phyloP scores from a whole-genome alignment of 2,888 invertebrate species.

The Oasisia sp. region DNA sequence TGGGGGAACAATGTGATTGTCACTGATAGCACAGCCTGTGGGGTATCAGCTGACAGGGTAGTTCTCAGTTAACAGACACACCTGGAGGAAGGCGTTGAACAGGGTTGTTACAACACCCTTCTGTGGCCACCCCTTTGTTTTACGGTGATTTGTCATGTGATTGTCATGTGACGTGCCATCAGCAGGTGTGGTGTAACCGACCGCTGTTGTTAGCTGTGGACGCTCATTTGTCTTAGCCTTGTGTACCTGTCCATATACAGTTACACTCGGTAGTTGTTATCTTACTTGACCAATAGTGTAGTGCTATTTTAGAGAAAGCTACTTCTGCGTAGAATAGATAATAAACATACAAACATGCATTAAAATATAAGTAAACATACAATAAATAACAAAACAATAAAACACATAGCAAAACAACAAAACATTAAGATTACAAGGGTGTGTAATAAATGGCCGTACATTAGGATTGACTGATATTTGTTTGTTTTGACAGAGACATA shows the following conservation, averaged over 20 bases:
- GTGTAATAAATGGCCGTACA: no score
- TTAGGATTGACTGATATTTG: no score
- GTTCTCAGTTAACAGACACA: neutral
- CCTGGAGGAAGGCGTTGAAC: neutral
- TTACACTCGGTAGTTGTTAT: no score
- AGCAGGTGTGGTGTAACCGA: neutral
- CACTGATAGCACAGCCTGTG: neutral
- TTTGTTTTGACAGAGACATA: conserved; percentile 3
- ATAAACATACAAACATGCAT: no score
- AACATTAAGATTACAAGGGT: no score
- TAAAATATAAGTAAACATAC: no score
- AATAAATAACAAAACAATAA: no score
- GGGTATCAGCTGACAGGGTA: neutral
- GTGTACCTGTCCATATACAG: neutral
- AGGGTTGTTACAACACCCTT: neutral
- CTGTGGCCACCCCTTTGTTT: neutral
- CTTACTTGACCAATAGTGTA: no score
- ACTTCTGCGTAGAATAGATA: no score
- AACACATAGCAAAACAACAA: no score
- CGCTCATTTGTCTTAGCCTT: neutral
- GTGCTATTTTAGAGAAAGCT: no score
- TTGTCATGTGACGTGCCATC: neutral
- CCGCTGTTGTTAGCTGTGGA: neutral
- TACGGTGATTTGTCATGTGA: neutral
- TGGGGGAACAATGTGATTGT: neutral